These are phyloP conservation scores for Tachystola acroxantha DNA, from an alignment of 2,888 invertebrate species.

Conservation along the genomic window DNA sequence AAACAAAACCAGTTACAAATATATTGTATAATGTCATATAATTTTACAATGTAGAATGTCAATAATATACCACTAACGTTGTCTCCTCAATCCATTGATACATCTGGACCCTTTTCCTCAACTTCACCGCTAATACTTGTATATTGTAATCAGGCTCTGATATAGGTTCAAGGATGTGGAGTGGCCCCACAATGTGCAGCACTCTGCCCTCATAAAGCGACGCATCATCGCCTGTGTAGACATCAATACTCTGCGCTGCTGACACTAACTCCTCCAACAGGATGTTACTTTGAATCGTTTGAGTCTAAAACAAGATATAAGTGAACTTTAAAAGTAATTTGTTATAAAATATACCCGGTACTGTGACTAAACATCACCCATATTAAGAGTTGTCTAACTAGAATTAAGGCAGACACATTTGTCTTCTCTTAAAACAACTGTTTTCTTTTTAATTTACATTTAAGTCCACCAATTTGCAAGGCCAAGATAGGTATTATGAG, in stretches of 20 bases:
- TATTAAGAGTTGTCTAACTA: too few species aligned
- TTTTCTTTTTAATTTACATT: too few species aligned
- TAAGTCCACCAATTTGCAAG: too few species aligned
- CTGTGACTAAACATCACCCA: too few species aligned
- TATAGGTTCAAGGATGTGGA: conserved; percentile 87
- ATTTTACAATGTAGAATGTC: too few species aligned
- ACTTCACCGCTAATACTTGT: conserved; percentile 88
- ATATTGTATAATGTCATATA: too few species aligned
- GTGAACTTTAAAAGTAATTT: conserved; percentile 2
- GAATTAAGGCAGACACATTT: too few species aligned
- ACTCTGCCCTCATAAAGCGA: conserved; percentile 85
- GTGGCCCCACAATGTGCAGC: conserved; percentile 86
- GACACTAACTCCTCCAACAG: conserved; percentile 87
- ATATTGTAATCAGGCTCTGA: conserved; percentile 93
- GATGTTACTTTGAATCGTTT: conserved; percentile 87
- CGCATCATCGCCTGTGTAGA: conserved; percentile 83
- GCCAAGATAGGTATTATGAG: too few species aligned
- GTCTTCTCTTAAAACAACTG: too few species aligned
- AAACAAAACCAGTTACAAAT: too few species aligned
- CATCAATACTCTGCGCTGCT: conserved; percentile 75
- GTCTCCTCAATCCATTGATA: conserved; percentile 94
- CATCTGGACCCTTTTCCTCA: conserved; percentile 93
- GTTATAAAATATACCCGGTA: conserved; percentile 1
- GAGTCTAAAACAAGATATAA: conserved; percentile 72
- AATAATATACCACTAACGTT: conserved; percentile 67